phyloP scores from a whole-genome alignment of 1,140 invertebrate genomes.

The Atopsyche davidsoni region DNA sequence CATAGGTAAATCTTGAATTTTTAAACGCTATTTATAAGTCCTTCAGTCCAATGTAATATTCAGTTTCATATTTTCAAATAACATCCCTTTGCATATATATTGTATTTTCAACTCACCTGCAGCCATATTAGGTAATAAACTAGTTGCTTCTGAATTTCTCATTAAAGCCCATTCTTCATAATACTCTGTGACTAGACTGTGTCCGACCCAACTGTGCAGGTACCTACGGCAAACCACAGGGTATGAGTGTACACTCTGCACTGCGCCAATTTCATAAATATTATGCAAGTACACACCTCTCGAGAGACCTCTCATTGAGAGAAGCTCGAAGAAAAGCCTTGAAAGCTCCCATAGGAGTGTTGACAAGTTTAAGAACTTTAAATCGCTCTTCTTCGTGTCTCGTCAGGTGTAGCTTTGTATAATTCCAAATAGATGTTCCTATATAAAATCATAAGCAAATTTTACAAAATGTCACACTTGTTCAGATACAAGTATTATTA shows the following conservation, averaged over 20 bases:
- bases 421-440: constrained; percentile 60
- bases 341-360: constrained; percentile 74
- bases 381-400: constrained; percentile 84
- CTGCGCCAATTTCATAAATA: neutral
- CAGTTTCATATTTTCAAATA: too few relatives aligned
- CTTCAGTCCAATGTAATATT: too few relatives aligned
- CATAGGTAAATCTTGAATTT: too few relatives aligned
- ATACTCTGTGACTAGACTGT: constrained; percentile 60
- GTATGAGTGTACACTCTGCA: neutral
- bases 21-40: too few relatives aligned
- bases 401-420: constrained; percentile 65
- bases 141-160: constrained; percentile 65
- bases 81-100: too few relatives aligned
- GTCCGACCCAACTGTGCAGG: constrained; percentile 68
- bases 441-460: constrained; percentile 45
- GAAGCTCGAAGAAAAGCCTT: constrained; percentile 81
- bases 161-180: constrained; percentile 84
- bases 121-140: constrained; percentile 72
- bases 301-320: constrained; percentile 83
- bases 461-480: too few relatives aligned
- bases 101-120: constrained; percentile 54
- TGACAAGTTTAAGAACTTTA: constrained; percentile 69
- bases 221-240: constrained; percentile 38
- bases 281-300: constrained; percentile 53
- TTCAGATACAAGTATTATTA: too few relatives aligned